Conservation (phyloP, 2,888 invertebrate species). For the Oscheius sp. region DNA sequence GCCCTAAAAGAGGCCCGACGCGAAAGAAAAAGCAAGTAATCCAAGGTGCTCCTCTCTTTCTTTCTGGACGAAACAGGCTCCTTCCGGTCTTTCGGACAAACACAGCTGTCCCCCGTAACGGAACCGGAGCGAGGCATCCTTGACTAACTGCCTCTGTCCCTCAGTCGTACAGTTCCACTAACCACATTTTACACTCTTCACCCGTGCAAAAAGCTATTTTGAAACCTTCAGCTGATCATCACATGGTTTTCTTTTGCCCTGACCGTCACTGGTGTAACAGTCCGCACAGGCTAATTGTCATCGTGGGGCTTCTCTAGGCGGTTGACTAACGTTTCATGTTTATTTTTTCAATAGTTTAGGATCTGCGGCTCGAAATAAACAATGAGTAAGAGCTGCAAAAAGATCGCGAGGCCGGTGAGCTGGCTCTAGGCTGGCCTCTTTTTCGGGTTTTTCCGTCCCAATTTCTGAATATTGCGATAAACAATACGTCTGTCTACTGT, state of each 20-base stretch:
- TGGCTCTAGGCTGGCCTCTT: too few relatives aligned
- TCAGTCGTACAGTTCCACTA: background rate
- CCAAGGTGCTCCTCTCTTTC: slow-evolving; percentile 23
- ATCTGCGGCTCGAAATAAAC: too few relatives aligned
- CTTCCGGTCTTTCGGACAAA: slow-evolving; percentile 30
- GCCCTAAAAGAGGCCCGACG: background rate
- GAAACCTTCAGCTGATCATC: too few relatives aligned
- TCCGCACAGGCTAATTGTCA: background rate
- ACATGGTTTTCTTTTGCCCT: background rate
- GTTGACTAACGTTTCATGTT: too few relatives aligned
- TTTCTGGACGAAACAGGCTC: slow-evolving; percentile 18
- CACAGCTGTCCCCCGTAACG: slow-evolving; percentile 29
- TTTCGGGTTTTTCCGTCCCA: too few relatives aligned
- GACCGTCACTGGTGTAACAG: background rate
- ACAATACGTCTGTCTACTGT: too few relatives aligned
- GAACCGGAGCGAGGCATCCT: slow-evolving; percentile 24
- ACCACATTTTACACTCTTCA: too few relatives aligned
- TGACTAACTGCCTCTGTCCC: background rate
- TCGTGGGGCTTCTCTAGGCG: background rate
- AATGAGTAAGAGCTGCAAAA: too few relatives aligned
- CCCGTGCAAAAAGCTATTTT: background rate
- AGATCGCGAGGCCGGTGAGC: too few relatives aligned
- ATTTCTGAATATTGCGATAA: too few relatives aligned
- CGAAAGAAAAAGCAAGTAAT: slow-evolving; percentile 16
- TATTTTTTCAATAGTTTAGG: too few relatives aligned